These are phyloP conservation scores for Cepaea nemoralis DNA, from an alignment of 1,140 invertebrate genomes.

Conservation along the genomic window DNA sequence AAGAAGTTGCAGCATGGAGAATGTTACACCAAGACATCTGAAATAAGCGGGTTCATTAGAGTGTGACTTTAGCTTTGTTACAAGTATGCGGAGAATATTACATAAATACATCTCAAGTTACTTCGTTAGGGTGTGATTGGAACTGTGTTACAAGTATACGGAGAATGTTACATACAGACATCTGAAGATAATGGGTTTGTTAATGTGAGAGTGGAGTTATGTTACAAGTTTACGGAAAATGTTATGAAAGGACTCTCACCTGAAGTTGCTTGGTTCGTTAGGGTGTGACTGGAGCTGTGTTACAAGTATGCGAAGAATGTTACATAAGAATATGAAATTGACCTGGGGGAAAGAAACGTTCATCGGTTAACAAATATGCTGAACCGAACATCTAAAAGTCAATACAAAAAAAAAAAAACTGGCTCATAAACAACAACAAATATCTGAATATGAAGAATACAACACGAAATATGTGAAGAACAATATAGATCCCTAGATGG, in stretches of 20 bases:
- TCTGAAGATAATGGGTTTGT: conserved; percentile 77
- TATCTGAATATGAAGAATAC: too few relatives aligned
- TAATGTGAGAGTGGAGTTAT: conserved; percentile 74
- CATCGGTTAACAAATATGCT: too few relatives aligned
- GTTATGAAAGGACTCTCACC: conserved; percentile 69
- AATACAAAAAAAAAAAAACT: too few relatives aligned
- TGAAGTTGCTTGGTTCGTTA: conserved; percentile 76
- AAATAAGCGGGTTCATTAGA: conserved; percentile 76
- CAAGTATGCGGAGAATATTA: conserved; percentile 75
- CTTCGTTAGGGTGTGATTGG: conserved; percentile 74
- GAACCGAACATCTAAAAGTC: too few relatives aligned
- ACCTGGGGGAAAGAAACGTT: conserved; percentile 62
- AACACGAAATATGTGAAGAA: too few relatives aligned
- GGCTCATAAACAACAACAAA: too few relatives aligned
- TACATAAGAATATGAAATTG: conserved; percentile 74
- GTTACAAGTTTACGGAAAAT: conserved; percentile 76
- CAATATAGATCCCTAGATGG: too few relatives aligned
- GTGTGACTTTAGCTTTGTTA: conserved; percentile 74
- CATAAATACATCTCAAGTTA: conserved; percentile 74
- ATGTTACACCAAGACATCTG: conserved; percentile 67
- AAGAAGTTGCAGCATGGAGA: background rate
- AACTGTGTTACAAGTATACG: conserved; percentile 74
- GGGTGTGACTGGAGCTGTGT: conserved; percentile 74
- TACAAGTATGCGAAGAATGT: conserved; percentile 75
- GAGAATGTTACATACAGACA: conserved; percentile 49